Conservation (phyloP, 2,888 invertebrate species). For the Nasonia oneida region DNA sequence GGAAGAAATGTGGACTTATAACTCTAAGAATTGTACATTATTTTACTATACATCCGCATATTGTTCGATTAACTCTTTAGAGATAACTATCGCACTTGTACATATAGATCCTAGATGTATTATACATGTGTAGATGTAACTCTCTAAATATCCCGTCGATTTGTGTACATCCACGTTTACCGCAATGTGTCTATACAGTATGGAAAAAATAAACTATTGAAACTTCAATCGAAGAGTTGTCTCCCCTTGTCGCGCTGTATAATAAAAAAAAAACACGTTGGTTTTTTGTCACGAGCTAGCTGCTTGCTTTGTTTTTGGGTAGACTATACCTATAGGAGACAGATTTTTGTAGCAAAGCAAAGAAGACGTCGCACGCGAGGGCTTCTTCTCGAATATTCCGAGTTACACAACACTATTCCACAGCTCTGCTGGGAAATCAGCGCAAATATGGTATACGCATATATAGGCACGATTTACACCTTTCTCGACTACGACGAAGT, state of each 20-base stretch:
- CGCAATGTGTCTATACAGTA: conserved; percentile 1
- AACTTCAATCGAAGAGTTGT: conserved; percentile 24
- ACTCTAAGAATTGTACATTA: conserved; percentile 17
- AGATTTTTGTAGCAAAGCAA: background rate
- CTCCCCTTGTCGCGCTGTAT: conserved; percentile 42
- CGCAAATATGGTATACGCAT: background rate
- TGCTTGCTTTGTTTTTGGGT: conserved; percentile 26
- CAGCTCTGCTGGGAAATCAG: conserved; percentile 59
- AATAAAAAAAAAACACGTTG: background rate
- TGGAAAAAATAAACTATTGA: conserved; percentile 47
- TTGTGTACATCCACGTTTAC: conserved; percentile 52
- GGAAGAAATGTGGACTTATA: background rate
- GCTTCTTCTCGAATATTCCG: background rate
- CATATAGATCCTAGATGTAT: conserved; percentile 57
- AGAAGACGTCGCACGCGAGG: background rate
- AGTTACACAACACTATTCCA: background rate
- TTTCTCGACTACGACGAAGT: background rate
- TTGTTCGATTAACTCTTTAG: conserved; percentile 8
- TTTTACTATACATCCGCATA: background rate
- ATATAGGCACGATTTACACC: conserved; percentile 54
- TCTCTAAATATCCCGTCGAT: conserved; percentile 18
- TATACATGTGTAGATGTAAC: conserved; percentile 56
- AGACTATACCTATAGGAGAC: background rate
- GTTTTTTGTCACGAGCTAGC: conserved; percentile 13
- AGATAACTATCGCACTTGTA: conserved; percentile 52